Evolutionary conservation across 2,888 invertebrate genomes (phyloP).

Genomic region (Gisinianus flammeolus): DNA sequence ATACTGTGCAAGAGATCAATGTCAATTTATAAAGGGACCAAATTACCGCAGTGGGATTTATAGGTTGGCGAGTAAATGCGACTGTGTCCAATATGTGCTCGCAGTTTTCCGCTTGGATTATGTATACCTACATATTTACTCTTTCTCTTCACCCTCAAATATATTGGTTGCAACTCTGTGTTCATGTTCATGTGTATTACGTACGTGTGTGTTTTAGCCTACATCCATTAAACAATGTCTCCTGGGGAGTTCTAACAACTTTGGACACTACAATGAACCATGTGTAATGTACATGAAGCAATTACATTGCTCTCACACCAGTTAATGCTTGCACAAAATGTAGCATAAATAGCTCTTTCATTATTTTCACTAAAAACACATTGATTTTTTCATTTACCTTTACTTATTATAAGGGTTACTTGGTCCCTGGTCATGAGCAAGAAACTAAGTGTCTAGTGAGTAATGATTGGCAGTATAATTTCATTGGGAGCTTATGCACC

Average conservation of each 20-base stretch:
- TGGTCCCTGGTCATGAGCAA: too few relatives aligned
- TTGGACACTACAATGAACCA: constrained; percentile 1
- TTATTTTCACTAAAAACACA: not conserved
- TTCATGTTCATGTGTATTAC: too few relatives aligned
- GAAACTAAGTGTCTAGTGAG: too few relatives aligned
- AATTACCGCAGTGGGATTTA: constrained; percentile 38
- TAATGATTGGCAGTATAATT: too few relatives aligned
- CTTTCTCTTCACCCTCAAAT: constrained; percentile 9
- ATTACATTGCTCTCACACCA: constrained; percentile 2
- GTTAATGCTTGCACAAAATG: constrained; percentile 4
- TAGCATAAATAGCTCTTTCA: constrained; percentile 14
- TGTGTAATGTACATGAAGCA: constrained; percentile 1
- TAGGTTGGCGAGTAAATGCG: constrained; percentile 31
- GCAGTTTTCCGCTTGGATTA: constrained; percentile 12
- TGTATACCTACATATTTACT: not conserved
- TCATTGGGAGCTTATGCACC: too few relatives aligned
- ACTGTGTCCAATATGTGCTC: not conserved
- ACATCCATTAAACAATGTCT: constrained; percentile 16
- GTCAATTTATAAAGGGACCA: constrained; percentile 38
- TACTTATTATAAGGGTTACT: too few relatives aligned
- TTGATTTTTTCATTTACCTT: not conserved
- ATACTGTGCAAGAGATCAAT: constrained; percentile 32
- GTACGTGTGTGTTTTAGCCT: not conserved
- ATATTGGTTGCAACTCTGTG: too few relatives aligned
- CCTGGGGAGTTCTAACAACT: constrained; percentile 11